Conservation (phyloP, 2,888 invertebrate species). For the Tetrapedia diversipes region DNA sequence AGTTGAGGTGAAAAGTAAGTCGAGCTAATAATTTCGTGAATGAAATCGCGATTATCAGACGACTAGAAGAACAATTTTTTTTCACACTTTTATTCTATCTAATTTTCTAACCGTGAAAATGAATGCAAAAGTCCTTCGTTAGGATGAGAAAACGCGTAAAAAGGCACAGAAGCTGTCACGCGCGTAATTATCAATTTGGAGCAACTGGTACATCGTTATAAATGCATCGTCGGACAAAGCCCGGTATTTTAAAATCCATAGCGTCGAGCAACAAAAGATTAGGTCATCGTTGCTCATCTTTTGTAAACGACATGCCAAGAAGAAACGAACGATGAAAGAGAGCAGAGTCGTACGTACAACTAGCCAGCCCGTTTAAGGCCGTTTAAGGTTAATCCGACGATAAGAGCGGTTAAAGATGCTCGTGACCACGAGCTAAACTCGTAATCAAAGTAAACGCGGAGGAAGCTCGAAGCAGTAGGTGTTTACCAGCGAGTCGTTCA, state of each 20-base stretch:
- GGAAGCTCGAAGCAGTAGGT: constrained; percentile 56
- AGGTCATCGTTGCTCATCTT: background rate
- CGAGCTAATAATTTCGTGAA: constrained; percentile 34
- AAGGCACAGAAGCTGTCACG: too few species aligned
- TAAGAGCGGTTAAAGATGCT: constrained; percentile 33
- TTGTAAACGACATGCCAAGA: background rate
- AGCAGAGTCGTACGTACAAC: too few species aligned
- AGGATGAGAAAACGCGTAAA: too few species aligned
- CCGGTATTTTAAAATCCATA: background rate
- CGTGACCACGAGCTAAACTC: constrained; percentile 33
- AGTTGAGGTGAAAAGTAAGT: constrained; percentile 40
- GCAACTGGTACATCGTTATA: background rate
- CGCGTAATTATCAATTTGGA: constrained; percentile 25
- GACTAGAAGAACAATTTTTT: too few species aligned
- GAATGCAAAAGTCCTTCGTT: too few species aligned
- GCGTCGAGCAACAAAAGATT: background rate
- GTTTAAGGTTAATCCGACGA: constrained; percentile 1
- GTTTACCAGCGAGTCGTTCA: constrained; percentile 65
- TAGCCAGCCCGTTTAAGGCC: background rate
- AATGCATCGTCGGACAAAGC: background rate
- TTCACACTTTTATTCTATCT: too few species aligned
- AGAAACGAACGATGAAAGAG: background rate
- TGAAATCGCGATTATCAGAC: too few species aligned
- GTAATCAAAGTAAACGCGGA: constrained; percentile 48
- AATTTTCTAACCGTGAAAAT: too few species aligned